Evolutionary conservation across 2,888 invertebrate genomes (phyloP), one percentile per base, ranked within the genome.

Genomic region (Oxytorus armatus): DNA sequence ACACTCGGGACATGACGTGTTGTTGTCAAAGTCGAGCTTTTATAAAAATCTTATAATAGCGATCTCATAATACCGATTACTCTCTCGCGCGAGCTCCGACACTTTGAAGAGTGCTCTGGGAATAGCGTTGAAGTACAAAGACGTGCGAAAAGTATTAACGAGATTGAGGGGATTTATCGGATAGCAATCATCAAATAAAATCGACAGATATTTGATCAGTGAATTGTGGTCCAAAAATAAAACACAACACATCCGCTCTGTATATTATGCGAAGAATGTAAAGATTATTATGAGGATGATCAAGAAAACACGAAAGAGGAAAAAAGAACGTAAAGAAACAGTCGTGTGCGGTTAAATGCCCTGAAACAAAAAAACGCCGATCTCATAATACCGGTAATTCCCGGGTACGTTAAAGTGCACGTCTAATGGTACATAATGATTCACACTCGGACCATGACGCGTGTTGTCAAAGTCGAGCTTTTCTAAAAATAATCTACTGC

Each of bases 401-500:
- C 33, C n/a, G n/a, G 18, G 21, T 21, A 11, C n/a, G 7, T 10
- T 14, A 39, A 23, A 42, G 42, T 14, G 5, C n/a, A 25, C n/a
- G n/a, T n/a, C n/a, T n/a, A n/a, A n/a, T n/a, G n/a, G n/a, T n/a
- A n/a, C n/a, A n/a, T n/a, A n/a, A n/a, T n/a, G n/a, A n/a, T n/a
- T n/a, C n/a, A n/a, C n/a, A n/a, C n/a, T n/a, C n/a, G n/a, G n/a
- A n/a, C n/a, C n/a, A n/a, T n/a, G n/a, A n/a, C n/a, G n/a, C n/a
- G n/a, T n/a, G n/a, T n/a, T n/a, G n/a, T n/a, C n/a, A n/a, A n/a
- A n/a, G n/a, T n/a, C n/a, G n/a, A n/a, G n/a, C n/a, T 55, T 66
- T 57, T 65, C 47, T 25, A 36, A 74, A 57, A 57, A 66, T 47
- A 47, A 49, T 63, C 23, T 25, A 55, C 8, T 0, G 8, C 14